Base-by-base conservation (phyloP, 2,113 vertebrate species). In the Nematolebias whitei region DNA sequence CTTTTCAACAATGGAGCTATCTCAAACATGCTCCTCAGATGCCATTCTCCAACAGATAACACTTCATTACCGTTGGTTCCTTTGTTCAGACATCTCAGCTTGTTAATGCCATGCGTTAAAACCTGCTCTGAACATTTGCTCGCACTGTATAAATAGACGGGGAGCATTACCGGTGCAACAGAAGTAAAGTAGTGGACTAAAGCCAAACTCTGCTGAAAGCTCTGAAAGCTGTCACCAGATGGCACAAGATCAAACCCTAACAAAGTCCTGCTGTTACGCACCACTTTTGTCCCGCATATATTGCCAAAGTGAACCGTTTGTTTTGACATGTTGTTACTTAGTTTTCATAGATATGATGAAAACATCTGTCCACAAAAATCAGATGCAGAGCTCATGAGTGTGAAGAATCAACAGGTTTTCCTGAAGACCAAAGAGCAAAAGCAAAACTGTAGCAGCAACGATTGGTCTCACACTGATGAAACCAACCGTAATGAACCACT, bases 61-160 rank as follows among this genome's bases (percentile, higher is more conserved):
- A 38, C 79, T 50, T 71, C 19, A 24, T 29, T 84, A 68, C 74
- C 79, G 70, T 65, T 61, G 65, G 84, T 80, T 78, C 80, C 85
- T 89, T 89, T 87, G 85, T 88, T 84, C 64, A 78, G 49, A 85
- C 74, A 75, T 87, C 62, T 80, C 65, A n/a, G 77, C 87, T 85
- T 68, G 71, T 89, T 92, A 89, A 91, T 88, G 66, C 84, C 78
- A 58, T 52, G 74, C 80, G 78, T 64, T 63, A 72, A 80, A 91
- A 82, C 68, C 85, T 79, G 84, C 83, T 85, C 63, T 65, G 48
- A 71, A 80, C 90, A 93, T 90, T 91, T 93, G 92, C 85, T 92
- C 64, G 1, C 63, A 45, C 85, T 63, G 79, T 93, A 92, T 91
- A 91, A 91, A 92, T 93, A 93, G 91, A 87, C 75, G 72, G 54